Evolutionary conservation across 2,113 vertebrate genomes (phyloP), one percentile per base, ranked within the genome.

Genomic region (Heterotis niloticus): DNA sequence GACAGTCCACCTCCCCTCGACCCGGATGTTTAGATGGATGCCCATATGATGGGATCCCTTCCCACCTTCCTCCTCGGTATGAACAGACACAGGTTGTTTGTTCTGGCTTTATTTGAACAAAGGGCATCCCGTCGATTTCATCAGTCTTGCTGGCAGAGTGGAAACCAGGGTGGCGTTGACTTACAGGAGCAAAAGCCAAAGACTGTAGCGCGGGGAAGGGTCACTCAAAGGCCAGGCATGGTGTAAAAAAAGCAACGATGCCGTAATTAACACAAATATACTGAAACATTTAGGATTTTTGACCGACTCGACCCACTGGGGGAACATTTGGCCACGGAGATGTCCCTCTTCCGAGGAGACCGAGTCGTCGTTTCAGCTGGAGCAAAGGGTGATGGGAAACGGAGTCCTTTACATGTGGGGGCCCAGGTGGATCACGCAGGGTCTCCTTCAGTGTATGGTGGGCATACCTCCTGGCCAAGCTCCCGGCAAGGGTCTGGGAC

Each of bases 391-490:
- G 81, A 79, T 77, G 75, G 44, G n/a, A 70, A 59, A 71, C 17
- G 65, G 62, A 81, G 78, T 62, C 77, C 66, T 68, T 78, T 77
- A 66, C 65, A 77, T 80, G 75, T 69, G 71, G 75, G 34, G 56
- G 28, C 28, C 29, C 66, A 66, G 26, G 23, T 64, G 81, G 57
- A 64, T 34, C 78, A 78, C 71, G 51, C 80, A 75, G 71, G 74
- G 78, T 84, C 68, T 83, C 59, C 65, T 56, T 77, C 89, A 93
- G 85, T 87, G 92, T 83, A 93, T 91, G 71, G 89, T 89, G 57
- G 89, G 85, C 76, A 93, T 23, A 24, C 93, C 91, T 81, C 90
- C 90, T 28, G 91, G 89, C 92, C 92, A 93, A 78, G 91, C 86
- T 81, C 90, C 90, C 24, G 92, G 92, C 79, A 93, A 84, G 0